Conservation (phyloP, 2,113 vertebrate genomes). For the Urocynchramus pylzowi region DNA sequence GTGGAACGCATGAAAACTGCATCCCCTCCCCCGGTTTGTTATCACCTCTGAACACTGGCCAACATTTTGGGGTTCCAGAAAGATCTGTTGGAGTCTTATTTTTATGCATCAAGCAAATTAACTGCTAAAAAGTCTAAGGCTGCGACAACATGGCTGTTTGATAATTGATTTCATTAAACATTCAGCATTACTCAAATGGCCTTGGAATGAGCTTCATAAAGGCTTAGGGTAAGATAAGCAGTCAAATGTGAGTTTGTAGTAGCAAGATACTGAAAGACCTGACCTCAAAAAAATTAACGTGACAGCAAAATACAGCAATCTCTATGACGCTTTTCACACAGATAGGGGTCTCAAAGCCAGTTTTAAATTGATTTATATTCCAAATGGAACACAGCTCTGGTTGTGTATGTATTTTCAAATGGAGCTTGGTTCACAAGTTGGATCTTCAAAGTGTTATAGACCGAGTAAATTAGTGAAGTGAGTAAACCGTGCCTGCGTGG, state of each 20-base stretch:
- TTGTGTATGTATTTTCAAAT: background rate
- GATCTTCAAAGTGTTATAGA: background rate
- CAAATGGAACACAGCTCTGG: background rate
- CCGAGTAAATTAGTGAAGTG: background rate
- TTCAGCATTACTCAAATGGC: background rate
- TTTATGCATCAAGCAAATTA: background rate
- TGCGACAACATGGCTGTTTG: background rate
- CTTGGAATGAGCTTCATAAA: background rate
- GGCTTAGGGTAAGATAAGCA: background rate
- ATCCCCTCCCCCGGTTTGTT: background rate
- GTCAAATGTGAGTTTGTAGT: background rate
- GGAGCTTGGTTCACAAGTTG: background rate
- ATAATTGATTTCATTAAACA: background rate
- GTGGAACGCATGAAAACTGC: background rate
- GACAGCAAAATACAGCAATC: background rate
- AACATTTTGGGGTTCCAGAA: background rate
- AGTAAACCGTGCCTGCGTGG: fast-evolving
- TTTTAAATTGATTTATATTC: background rate
- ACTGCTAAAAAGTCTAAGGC: background rate
- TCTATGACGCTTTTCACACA: background rate
- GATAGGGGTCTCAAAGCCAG: background rate
- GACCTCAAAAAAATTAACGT: background rate
- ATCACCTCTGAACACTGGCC: background rate
- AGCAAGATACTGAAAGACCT: background rate
- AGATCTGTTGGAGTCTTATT: background rate